A percentile compares a stretch with the other conserved stretches of the same genome.
Evolutionary conservation across 2,888 invertebrate genomes (phyloP).

Genomic region (Drosophila tripunctata): DNA sequence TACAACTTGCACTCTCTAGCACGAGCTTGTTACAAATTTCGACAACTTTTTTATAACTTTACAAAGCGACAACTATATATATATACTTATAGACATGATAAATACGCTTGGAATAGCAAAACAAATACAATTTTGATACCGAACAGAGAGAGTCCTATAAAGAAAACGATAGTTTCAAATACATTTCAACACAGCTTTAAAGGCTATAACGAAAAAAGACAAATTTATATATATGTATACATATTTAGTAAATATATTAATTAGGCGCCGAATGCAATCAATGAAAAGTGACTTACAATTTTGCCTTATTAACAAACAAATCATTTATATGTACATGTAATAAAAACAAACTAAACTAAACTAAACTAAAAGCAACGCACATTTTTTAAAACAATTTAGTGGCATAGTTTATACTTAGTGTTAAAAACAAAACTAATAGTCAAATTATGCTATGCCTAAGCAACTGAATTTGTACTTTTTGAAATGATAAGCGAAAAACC

Average conservation of each 20-base stretch:
- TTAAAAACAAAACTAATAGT: conserved; percentile 6
- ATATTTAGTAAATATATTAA: conserved; percentile 27
- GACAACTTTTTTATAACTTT: conserved; percentile 51
- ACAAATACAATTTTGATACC: conserved; percentile 43
- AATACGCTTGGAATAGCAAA: conserved; percentile 37
- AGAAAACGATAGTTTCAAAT: conserved; percentile 31
- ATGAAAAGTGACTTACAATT: conserved; percentile 62
- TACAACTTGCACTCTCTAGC: conserved; percentile 27
- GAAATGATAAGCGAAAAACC: conserved; percentile 19
- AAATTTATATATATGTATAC: conserved; percentile 31
- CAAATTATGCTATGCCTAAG: conserved; percentile 18
- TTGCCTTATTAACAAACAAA: conserved; percentile 63
- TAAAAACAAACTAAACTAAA: background rate
- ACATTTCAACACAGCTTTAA: conserved; percentile 53
- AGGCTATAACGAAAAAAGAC: conserved; percentile 32
- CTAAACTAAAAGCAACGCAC: conserved; percentile 37
- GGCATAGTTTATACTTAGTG: conserved; percentile 36
- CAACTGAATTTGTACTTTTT: conserved; percentile 47
- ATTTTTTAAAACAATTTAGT: conserved; percentile 43
- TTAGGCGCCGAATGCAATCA: conserved; percentile 68
- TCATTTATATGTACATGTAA: conserved; percentile 34
- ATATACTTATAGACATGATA: no score
- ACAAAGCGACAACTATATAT: conserved; percentile 37
- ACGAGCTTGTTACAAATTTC: conserved; percentile 42
- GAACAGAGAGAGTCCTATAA: conserved; percentile 13